Base-by-base conservation (phyloP, 2,797 vertebrate species). In the Momotus momota region DNA sequence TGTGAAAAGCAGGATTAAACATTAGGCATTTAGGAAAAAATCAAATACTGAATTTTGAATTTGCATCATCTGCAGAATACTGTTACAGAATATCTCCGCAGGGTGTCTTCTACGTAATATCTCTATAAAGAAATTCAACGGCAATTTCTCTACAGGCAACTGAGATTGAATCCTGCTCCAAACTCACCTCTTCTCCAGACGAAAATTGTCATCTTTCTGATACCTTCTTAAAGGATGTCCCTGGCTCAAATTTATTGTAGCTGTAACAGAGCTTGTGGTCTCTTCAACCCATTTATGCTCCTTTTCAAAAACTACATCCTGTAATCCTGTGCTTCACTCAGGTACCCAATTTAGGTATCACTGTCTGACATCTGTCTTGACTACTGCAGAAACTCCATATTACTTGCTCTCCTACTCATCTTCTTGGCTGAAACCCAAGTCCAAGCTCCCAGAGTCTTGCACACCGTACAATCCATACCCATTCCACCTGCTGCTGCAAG, bases 1-100 rank as follows among this genome's bases (percentile, higher is more conserved):
- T 73, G 61, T 84, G 61, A 88, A 94, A 97, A 96, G 62, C 84
- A 16, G 73, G 96, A 96, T 97, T 97, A 98, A 97, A 85, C 89
- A 98, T 97, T 97, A 96, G 67, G 91, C 87, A 93, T 88, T 66
- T 2, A 1, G 22, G 80, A 23, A 82, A 93, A 87, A 93, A 35
- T 60, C 87, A 94, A 97, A 93, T 48, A 83, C 58, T 70, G 73
- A 52, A 54, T 52, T 91, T 78, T 62, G 48, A 86, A 75, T 81
- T 66, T 54, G 43, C 38, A 58, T 57, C 10, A 66, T 51, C 49
- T 75, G 43, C 19, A 65, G 54, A 43, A 81, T n/a, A 35, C 14
- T 33, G 5, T 48, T 73, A 38, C 15, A 54, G 73, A 73, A 14
- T 64, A 43, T 66, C 73, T 64, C 40, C 69, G 31, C 35, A 29